phyloP scores from a whole-genome alignment of 1,140 invertebrate species.

The Pemphigus obesinymphae region DNA sequence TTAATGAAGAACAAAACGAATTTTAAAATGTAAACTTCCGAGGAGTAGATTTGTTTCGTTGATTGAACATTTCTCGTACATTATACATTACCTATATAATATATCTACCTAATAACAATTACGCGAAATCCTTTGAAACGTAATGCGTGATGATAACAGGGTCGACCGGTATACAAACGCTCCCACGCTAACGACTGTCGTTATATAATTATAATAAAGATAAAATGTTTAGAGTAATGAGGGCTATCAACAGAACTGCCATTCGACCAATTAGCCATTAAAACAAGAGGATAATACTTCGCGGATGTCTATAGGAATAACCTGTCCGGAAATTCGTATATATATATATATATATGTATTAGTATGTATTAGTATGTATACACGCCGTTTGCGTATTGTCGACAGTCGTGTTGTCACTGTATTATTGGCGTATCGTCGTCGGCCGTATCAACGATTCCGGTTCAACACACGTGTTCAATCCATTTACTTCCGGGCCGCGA shows the following conservation, averaged over 20 bases:
- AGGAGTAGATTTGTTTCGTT: too few species aligned
- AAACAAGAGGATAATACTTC: not conserved
- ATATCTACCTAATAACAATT: not conserved
- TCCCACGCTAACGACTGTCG: not conserved
- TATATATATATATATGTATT: too few species aligned
- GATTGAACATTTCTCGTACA: too few species aligned
- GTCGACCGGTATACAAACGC: not conserved
- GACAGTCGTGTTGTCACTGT: not conserved
- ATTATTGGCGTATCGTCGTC: not conserved
- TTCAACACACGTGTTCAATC: not conserved
- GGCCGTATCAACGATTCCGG: slow-evolving; percentile 25
- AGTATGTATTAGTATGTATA: too few species aligned
- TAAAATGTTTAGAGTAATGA: not conserved
- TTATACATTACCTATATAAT: too few species aligned
- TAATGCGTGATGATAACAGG: not conserved
- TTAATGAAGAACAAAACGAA: too few species aligned
- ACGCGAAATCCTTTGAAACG: not conserved
- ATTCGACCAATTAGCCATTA: not conserved
- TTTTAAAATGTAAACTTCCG: too few species aligned
- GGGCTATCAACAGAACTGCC: not conserved
- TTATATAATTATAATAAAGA: not conserved
- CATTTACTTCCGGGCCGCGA: slow-evolving; percentile 16
- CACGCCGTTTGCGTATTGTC: too few species aligned
- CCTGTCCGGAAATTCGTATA: too few species aligned
- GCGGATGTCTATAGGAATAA: too few species aligned